A percentile compares a stretch with the other conserved stretches of the same genome.
These are phyloP conservation scores for Cirrhinus mrigala DNA, from an alignment of 2,797 vertebrate species.

Conservation along the genomic window DNA sequence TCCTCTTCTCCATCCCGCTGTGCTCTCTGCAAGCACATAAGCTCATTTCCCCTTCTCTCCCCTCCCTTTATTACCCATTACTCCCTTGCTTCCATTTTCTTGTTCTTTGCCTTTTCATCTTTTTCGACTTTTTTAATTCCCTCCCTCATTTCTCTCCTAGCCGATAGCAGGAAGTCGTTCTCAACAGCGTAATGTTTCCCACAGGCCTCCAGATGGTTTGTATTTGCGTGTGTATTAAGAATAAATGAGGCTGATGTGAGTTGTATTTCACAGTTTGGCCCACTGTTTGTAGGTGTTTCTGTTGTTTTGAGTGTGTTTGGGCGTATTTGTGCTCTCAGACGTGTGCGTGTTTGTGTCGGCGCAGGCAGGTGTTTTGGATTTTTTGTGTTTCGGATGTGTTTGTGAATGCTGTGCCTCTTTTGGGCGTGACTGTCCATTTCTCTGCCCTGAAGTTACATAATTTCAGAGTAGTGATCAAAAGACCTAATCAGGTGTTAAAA, in stretches of 20 bases:
- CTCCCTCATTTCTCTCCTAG: slow-evolving; percentile 33
- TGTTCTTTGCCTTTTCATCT: slow-evolving; percentile 58
- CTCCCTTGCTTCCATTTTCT: slow-evolving; percentile 31
- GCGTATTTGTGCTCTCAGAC: slow-evolving; percentile 45
- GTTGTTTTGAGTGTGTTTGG: slow-evolving; percentile 62
- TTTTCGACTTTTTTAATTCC: slow-evolving; percentile 37
- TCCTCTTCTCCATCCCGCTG: slow-evolving; percentile 22
- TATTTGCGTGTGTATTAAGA: slow-evolving; percentile 30
- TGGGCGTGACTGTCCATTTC: slow-evolving; percentile 55
- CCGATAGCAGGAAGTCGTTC: slow-evolving; percentile 37
- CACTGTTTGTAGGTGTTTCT: slow-evolving; percentile 52
- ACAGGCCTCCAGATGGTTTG: slow-evolving; percentile 43
- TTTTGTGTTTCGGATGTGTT: slow-evolving; percentile 41
- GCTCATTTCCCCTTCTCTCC: slow-evolving; percentile 40
- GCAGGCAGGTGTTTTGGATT: slow-evolving; percentile 20
- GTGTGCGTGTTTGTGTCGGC: slow-evolving; percentile 9
- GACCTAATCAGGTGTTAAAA: slow-evolving; percentile 69
- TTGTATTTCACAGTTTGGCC: neutral
- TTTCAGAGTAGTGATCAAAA: slow-evolving; percentile 66
- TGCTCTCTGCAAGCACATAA: slow-evolving; percentile 39
- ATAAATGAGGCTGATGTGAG: slow-evolving; percentile 19
- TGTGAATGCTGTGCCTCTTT: slow-evolving; percentile 20
- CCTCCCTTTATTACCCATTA: slow-evolving; percentile 25
- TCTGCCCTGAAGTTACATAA: slow-evolving; percentile 63
- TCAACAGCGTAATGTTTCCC: slow-evolving; percentile 24